A percentile compares a stretch with the other conserved stretches of the same genome.
Evolutionary conservation across 2,888 invertebrate species (phyloP).

Genomic region (Hypolimnas misippus): DNA sequence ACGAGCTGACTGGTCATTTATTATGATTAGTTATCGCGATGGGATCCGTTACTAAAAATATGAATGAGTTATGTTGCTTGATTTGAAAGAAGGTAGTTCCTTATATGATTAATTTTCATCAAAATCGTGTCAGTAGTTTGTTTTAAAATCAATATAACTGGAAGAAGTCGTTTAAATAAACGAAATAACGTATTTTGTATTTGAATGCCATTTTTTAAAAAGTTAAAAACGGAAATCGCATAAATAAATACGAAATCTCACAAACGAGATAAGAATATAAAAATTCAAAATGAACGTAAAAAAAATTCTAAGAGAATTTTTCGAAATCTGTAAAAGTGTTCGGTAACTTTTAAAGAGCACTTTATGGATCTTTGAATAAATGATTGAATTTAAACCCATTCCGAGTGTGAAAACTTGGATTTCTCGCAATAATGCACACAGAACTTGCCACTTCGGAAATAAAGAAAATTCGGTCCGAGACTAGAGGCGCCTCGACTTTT

Average conservation of each 20-base stretch:
- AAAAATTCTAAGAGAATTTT: constrained; percentile 30
- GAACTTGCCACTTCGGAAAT: constrained; percentile 41
- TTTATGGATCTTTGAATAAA: constrained; percentile 42
- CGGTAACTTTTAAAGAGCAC: constrained; percentile 40
- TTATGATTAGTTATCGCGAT: too few species aligned
- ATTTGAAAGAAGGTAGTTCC: too few species aligned
- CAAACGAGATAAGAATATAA: not conserved
- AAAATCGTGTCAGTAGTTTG: too few species aligned
- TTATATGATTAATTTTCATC: too few species aligned
- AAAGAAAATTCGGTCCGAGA: constrained; percentile 37
- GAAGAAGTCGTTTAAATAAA: too few species aligned
- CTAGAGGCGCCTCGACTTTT: constrained; percentile 21
- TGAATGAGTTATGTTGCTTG: too few species aligned
- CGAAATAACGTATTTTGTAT: too few species aligned
- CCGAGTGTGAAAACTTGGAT: constrained; percentile 46
- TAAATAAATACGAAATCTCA: not conserved
- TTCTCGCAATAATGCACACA: constrained; percentile 44
- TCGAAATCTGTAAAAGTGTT: constrained; percentile 37
- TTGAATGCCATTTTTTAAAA: too few species aligned
- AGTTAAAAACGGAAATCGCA: not conserved
- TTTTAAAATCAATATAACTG: too few species aligned
- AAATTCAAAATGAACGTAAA: constrained; percentile 31
- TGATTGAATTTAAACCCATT: constrained; percentile 47
- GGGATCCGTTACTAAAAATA: too few species aligned
- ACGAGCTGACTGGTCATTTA: too few species aligned